Conservation (phyloP, 2,888 invertebrate genomes). For the Anodontia alba region DNA sequence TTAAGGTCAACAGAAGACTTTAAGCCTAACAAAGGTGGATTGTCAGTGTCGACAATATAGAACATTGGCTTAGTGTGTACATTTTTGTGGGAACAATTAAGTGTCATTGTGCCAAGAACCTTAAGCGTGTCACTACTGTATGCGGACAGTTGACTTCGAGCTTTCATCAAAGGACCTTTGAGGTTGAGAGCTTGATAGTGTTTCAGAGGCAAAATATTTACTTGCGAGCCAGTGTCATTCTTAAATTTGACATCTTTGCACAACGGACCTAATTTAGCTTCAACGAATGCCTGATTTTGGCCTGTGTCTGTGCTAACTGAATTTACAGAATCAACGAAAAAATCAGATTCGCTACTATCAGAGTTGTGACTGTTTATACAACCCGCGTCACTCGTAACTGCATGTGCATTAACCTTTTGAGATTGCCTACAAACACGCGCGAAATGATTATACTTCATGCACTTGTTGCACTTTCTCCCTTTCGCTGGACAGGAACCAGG, state of each 20-base stretch:
- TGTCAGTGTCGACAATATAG: too few species aligned
- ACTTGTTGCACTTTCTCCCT: slow-evolving; percentile 14
- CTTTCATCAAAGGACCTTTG: slow-evolving; percentile 1
- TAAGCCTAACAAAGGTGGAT: too few species aligned
- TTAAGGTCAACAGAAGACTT: slow-evolving; percentile 20
- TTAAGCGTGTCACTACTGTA: slow-evolving; percentile 22
- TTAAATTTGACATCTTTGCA: slow-evolving; percentile 20
- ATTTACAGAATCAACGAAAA: slow-evolving; percentile 6
- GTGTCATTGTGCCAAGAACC: not conserved
- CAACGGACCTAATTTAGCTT: slow-evolving; percentile 10
- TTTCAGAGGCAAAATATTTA: slow-evolving; percentile 16
- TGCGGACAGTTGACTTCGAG: slow-evolving; percentile 14
- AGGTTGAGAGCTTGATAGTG: slow-evolving; percentile 2
- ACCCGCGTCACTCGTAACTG: not conserved
- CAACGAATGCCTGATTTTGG: slow-evolving; percentile 22
- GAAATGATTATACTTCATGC: slow-evolving; percentile 16
- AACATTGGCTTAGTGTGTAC: not conserved
- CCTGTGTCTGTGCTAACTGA: not conserved
- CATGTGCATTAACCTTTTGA: not conserved
- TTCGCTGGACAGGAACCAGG: slow-evolving; percentile 24
- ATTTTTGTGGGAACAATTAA: slow-evolving; percentile 4
- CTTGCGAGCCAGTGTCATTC: slow-evolving; percentile 26
- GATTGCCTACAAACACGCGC: slow-evolving; percentile 15
- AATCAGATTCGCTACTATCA: slow-evolving; percentile 21
- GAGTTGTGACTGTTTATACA: too few species aligned